Percentiles rank a stretch among this genome's conserved stretches.
These are phyloP conservation scores for Omphaloscelis lunosa DNA, from an alignment of 2,888 invertebrate genomes.

Conservation along the genomic window DNA sequence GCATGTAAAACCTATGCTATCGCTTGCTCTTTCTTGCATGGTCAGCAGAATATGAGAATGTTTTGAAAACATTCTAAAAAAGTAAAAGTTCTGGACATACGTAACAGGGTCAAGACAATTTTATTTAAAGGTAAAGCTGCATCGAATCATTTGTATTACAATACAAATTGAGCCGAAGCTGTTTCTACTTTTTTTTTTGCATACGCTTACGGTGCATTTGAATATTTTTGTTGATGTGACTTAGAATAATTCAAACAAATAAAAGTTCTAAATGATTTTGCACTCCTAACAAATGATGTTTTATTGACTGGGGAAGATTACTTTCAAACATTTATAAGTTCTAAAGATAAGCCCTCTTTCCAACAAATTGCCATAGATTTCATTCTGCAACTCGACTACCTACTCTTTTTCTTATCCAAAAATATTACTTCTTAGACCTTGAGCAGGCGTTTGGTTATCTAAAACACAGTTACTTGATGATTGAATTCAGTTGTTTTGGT, in stretches of 20 bases:
- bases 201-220: neutral
- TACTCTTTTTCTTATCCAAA: neutral
- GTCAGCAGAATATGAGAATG: slow-evolving; percentile 6
- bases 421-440: neutral
- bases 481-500: neutral
- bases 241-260: neutral
- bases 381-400: neutral
- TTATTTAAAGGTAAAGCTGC: neutral
- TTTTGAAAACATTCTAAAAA: too few relatives aligned
- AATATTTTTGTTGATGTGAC: neutral
- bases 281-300: neutral
- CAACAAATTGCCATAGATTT: neutral
- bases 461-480: neutral
- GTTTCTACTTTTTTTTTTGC: neutral
- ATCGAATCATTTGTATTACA: neutral
- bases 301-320: neutral
- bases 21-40: slow-evolving; percentile 44
- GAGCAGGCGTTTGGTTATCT: neutral
- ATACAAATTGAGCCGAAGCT: neutral
- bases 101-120: neutral
- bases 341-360: neutral
- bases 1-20: slow-evolving; percentile 37
- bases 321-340: neutral
- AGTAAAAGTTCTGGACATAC: neutral
- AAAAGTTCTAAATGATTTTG: neutral